These are phyloP conservation scores for Amphipyra berbera DNA, from an alignment of 2,888 invertebrate genomes.

Conservation along the genomic window DNA sequence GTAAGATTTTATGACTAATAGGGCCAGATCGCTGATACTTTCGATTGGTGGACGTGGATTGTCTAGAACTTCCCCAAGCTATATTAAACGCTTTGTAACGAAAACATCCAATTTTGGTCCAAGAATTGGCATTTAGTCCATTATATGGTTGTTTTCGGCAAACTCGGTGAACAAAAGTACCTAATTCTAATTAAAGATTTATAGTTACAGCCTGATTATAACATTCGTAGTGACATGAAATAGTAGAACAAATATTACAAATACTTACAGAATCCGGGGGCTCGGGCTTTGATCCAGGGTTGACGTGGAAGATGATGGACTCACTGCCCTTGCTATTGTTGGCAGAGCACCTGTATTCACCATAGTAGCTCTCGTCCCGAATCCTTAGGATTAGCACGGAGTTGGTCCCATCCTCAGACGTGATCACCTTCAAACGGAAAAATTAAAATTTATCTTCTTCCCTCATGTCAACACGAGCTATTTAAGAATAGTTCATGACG, in stretches of 20 bases:
- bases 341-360: constrained; percentile 80
- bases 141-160: too few relatives aligned
- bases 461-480: too few relatives aligned
- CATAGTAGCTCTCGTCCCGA: constrained; percentile 70
- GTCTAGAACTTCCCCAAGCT: too few relatives aligned
- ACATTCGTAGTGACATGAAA: too few relatives aligned
- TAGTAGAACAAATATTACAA: background rate
- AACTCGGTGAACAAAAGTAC: too few relatives aligned
- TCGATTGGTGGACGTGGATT: too few relatives aligned
- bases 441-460: background rate
- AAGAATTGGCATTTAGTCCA: too few relatives aligned
- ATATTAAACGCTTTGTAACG: too few relatives aligned
- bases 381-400: constrained; percentile 78
- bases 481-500: too few relatives aligned
- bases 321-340: constrained; percentile 75
- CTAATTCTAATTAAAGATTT: background rate
- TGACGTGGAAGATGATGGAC: constrained; percentile 79
- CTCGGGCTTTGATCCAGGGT: constrained; percentile 77
- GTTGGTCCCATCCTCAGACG: constrained; percentile 72
- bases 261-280: constrained; percentile 79
- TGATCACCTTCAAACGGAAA: constrained; percentile 64
- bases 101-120: too few relatives aligned
- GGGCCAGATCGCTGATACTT: too few relatives aligned
- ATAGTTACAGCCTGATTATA: background rate
- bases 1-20: too few relatives aligned